These are phyloP conservation scores for Platypus cylindrus DNA, from an alignment of 2,888 invertebrate genomes.

Conservation along the genomic window DNA sequence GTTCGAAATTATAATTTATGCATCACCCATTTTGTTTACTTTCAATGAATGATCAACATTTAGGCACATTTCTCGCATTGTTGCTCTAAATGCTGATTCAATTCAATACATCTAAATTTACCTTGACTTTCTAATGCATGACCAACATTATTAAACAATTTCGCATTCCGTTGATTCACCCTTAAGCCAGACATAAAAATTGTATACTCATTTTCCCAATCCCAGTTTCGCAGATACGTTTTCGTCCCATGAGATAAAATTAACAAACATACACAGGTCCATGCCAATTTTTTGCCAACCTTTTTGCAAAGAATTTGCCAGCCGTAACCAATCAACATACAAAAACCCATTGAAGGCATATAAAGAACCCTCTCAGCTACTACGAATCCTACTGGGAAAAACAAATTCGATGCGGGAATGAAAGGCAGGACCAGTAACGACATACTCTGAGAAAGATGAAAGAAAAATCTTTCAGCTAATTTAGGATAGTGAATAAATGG, in stretches of 20 bases:
- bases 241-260: constrained; percentile 71
- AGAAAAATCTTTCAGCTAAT: constrained; percentile 2
- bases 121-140: constrained; percentile 80
- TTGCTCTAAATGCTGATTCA: no score
- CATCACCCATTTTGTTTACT: no score
- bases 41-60: no score
- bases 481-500: no score
- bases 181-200: constrained; percentile 85
- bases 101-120: no score
- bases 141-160: constrained; percentile 93
- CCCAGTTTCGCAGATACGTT: constrained; percentile 78
- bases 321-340: constrained; percentile 80
- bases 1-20: no score
- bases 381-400: constrained; percentile 96
- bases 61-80: no score
- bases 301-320: constrained; percentile 57
- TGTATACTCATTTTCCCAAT: constrained; percentile 88
- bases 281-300: constrained; percentile 51
- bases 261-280: constrained; percentile 45
- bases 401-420: constrained; percentile 90
- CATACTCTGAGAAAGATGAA: constrained; percentile 51
- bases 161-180: constrained; percentile 84
- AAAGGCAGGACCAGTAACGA: constrained; percentile 83
- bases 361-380: constrained; percentile 91
- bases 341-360: constrained; percentile 96